Evolutionary conservation across 1,140 invertebrate species (phyloP), one percentile per base, ranked within the genome.

Genomic region (Zaprionus africanus): DNA sequence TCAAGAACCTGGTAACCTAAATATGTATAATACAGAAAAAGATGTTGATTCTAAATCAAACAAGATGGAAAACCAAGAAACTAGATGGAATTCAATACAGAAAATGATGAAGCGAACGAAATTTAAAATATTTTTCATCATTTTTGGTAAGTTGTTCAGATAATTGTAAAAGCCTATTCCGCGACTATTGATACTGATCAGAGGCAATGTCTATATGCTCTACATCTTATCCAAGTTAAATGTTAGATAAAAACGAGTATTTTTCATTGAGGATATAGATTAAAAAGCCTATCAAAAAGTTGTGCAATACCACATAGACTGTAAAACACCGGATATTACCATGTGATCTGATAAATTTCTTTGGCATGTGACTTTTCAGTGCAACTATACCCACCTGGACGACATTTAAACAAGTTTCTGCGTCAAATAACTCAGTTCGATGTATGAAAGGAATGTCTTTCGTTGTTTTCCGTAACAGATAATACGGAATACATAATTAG

Each of bases 401-500:
- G 38, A 15, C 15, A 15, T 41, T n/a, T n/a, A 41, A 41, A 41
- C 15, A 41, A 15, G 38, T 41, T 41, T 41, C n/a, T n/a, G 4
- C 38, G 5, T 41, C 13, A n/a, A 41, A 41, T 41, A 41, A n/a
- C 15, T n/a, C 13, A 5, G 9, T 34, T 3, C 11, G 31, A 34
- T 34, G 11, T 34, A 46, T n/a, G 41, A 17, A 46, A 19, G 6
- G n/a, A 17, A 46, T 46, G 41, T 46, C 7, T 38, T 38, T 9
- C 41, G n/a, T 38, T 5, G 4, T 38, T 38, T 38, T 12, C 13
- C 19, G 46, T 12, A 24, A 24, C 11, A 24, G 46, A 51, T 51
- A 22, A 51, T 51, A 24, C 19, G 46, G 46, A 51, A 51, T 51
- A 51, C 46, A 51, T 51, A 51, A 51, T 51, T 51, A 51, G 24